Conservation (phyloP, 1,140 invertebrate species). For the Stegodyphus dumicola region DNA sequence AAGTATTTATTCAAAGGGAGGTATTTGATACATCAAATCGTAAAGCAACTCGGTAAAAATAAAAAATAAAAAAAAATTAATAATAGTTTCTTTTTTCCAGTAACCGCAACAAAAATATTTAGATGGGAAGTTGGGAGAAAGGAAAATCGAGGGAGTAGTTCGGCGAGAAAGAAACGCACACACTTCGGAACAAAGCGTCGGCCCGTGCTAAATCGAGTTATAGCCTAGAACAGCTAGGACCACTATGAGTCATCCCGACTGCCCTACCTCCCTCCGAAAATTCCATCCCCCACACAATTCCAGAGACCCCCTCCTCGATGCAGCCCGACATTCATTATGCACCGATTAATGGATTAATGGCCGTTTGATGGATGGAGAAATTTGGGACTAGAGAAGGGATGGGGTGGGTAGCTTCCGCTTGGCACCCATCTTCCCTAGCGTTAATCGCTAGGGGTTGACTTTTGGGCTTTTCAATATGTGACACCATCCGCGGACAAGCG, state of each 20-base stretch:
- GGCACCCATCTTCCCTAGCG: slow-evolving; percentile 27
- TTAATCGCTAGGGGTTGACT: slow-evolving; percentile 51
- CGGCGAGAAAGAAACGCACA: not conserved
- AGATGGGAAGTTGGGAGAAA: not conserved
- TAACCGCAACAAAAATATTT: slow-evolving; percentile 1
- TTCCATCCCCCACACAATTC: slow-evolving; percentile 3
- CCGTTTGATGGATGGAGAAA: slow-evolving; percentile 56
- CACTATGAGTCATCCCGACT: not conserved
- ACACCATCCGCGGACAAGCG: not conserved
- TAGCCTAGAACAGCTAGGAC: not conserved
- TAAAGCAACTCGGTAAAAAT: no score
- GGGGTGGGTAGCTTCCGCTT: not conserved
- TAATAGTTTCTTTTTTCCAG: not conserved
- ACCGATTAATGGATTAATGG: slow-evolving; percentile 60
- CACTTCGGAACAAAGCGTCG: slow-evolving; percentile 41
- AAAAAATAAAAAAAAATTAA: no score
- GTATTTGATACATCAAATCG: no score
- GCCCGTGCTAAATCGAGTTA: slow-evolving; percentile 52
- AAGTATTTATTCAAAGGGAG: no score
- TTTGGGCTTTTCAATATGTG: slow-evolving; percentile 29
- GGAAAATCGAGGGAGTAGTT: not conserved
- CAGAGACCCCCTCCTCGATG: not conserved
- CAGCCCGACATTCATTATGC: slow-evolving; percentile 48
- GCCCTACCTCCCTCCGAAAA: slow-evolving; percentile 19
- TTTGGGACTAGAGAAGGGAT: slow-evolving; percentile 15